Base-by-base conservation (phyloP, 2,888 invertebrate genomes). In the Cheilosia pagana region DNA sequence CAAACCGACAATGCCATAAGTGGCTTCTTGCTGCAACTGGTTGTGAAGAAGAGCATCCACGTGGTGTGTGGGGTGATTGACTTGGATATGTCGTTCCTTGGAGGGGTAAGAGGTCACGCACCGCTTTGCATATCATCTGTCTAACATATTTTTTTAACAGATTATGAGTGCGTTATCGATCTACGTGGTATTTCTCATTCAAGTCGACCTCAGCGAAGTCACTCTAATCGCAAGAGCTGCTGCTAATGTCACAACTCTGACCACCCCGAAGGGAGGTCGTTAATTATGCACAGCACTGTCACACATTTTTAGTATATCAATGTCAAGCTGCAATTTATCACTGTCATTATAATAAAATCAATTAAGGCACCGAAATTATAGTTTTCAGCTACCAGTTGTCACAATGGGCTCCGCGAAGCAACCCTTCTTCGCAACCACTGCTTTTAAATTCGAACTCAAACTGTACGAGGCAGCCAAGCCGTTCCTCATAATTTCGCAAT, bases 111-210 rank as follows among this genome's bases (percentile, higher is more conserved):
- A 88, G 43, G 48, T 7, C 25, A 2, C 43, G 16, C 5, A 52
- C 7, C 8, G 19, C 16, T 50, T 14, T 14, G 21, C 5, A 21
- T 2, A 31, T 2, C 23, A 1, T 2, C 28, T 25, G 5, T 63
- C 3, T 35, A 39, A 12, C n/a, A n/a, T n/a, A n/a, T n/a, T 50
- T 39, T 16, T 59, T 60, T 0, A 60, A 0, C 86, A 91, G 91
- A 87, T 91, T 41, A 76, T 88, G 63, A 88, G 88, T 35, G 89
- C 88, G 12, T 63, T 90, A 67, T 86, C 89, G 48, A 87, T 87
- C 68, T 90, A 89, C 85, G 88, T 91, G 16, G 89, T 90, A 83
- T 91, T 91, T 67, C 88, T 91, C 0, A 88, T 90, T 57, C 91
- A 91, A 88, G 89, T 90, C 48, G 90, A 91, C 68, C 83, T 91